A percentile compares a stretch with the other conserved stretches of the same genome.
Evolutionary conservation across 2,113 vertebrate species (phyloP).

Genomic region (Gasterosteus nipponicus): DNA sequence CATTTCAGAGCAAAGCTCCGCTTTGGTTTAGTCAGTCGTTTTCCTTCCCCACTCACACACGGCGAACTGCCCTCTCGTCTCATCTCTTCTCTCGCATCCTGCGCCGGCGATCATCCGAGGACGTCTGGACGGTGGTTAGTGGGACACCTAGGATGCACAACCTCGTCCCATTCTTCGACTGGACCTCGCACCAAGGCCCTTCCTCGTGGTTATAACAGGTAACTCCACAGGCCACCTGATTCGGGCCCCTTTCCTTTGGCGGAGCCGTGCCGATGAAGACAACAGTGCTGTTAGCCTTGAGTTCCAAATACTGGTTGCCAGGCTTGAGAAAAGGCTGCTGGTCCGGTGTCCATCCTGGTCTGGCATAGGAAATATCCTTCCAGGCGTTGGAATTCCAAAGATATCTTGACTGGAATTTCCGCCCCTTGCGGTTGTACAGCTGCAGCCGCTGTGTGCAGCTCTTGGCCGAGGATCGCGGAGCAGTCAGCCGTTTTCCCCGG

Average conservation of each 20-base stretch:
- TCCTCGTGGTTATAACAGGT: neutral
- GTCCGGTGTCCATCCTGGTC: neutral
- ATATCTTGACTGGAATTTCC: neutral
- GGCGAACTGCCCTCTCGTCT: too few species aligned
- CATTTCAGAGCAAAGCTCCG: neutral
- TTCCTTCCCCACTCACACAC: neutral
- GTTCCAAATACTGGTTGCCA: neutral
- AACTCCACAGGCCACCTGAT: neutral
- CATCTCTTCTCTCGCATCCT: neutral
- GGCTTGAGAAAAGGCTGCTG: neutral
- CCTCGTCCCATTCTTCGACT: neutral
- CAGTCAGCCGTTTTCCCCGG: neutral
- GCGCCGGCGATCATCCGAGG: neutral
- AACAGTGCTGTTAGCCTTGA: neutral
- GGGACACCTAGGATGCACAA: slow-evolving; percentile 1
- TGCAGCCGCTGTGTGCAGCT: neutral
- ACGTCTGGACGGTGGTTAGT: too few species aligned
- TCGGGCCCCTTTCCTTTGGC: neutral
- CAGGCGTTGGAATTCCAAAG: neutral
- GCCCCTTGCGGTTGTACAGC: neutral
- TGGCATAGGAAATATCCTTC: neutral
- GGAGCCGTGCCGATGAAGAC: neutral
- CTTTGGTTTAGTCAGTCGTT: neutral
- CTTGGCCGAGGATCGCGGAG: neutral
- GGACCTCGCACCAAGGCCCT: slow-evolving; percentile 19